Evolutionary conservation across 2,888 invertebrate genomes (phyloP).

Genomic region (Periphyllus acericola): DNA sequence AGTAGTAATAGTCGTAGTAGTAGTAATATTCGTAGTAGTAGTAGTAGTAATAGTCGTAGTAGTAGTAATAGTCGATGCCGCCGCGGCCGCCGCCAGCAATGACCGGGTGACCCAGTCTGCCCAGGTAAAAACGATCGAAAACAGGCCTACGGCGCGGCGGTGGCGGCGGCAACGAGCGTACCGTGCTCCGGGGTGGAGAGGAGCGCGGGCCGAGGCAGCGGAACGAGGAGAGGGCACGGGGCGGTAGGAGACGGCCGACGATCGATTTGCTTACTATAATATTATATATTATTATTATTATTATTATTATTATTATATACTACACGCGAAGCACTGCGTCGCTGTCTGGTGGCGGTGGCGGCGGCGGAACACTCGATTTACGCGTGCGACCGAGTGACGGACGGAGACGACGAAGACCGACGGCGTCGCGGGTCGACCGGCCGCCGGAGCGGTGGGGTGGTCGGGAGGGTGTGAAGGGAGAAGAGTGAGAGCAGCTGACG

Average conservation of each 20-base stretch:
- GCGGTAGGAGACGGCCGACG: neutral
- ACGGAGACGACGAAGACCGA: neutral
- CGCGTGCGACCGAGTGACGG: neutral
- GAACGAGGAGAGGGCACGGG: neutral
- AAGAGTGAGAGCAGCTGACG: neutral
- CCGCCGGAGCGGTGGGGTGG: neutral
- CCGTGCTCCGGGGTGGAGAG: slow-evolving; percentile 36
- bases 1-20: no score
- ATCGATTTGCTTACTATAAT: slow-evolving; percentile 36
- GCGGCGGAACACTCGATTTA: neutral
- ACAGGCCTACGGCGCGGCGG: slow-evolving; percentile 55
- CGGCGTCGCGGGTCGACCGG: neutral
- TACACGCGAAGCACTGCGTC: neutral
- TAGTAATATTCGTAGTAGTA: no score
- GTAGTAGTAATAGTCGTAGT: neutral
- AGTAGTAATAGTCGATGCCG: neutral
- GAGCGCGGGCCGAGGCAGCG: neutral
- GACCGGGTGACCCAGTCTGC: slow-evolving; percentile 62
- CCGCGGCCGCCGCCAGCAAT: slow-evolving; percentile 20
- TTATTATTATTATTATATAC: slow-evolving; percentile 9
- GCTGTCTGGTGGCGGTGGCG: slow-evolving; percentile 1
- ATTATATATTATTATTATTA: neutral
- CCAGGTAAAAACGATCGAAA: slow-evolving; percentile 60
- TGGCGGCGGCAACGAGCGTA: slow-evolving; percentile 23
- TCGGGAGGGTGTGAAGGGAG: neutral